Evolutionary conservation across 2,113 vertebrate genomes (phyloP).

Genomic region (Upupa epops): DNA sequence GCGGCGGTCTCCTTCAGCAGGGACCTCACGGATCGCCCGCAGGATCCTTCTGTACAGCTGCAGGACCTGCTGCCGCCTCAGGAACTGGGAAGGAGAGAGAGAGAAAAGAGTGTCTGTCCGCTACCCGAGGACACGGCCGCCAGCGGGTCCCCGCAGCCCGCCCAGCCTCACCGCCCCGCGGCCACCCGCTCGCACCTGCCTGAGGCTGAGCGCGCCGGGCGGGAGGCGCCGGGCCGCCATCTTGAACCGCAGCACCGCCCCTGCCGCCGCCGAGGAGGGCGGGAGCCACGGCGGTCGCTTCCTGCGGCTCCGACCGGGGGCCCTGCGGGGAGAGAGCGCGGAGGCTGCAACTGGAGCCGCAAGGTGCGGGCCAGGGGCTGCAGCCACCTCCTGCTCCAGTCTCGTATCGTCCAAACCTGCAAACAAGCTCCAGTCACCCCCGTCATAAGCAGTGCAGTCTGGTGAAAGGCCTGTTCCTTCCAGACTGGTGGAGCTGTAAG

Average conservation of each 20-base stretch:
- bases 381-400: too few relatives aligned
- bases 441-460: fast-evolving
- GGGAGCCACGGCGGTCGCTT: too few relatives aligned
- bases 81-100: conserved; percentile 77
- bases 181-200: conserved; percentile 75
- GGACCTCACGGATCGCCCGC: conserved; percentile 81
- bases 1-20: conserved; percentile 78
- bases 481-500: fast-evolving
- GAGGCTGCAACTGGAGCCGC: too few relatives aligned
- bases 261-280: too few relatives aligned
- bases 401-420: background rate
- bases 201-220: conserved; percentile 66
- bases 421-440: background rate
- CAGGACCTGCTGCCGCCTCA: conserved; percentile 88
- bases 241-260: conserved; percentile 26
- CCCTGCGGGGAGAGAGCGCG: too few relatives aligned
- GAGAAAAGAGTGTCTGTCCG: background rate
- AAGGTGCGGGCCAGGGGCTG: too few relatives aligned
- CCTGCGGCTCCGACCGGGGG: too few relatives aligned
- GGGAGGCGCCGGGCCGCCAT: conserved; percentile 76
- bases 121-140: fast-evolving
- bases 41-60: conserved; percentile 86
- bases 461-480: too few relatives aligned
- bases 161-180: too few relatives aligned
- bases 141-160: background rate